A percentile compares a stretch with the other conserved stretches of the same genome.
Conservation (phyloP, 2,888 invertebrate species). For the Lithophane socia region DNA sequence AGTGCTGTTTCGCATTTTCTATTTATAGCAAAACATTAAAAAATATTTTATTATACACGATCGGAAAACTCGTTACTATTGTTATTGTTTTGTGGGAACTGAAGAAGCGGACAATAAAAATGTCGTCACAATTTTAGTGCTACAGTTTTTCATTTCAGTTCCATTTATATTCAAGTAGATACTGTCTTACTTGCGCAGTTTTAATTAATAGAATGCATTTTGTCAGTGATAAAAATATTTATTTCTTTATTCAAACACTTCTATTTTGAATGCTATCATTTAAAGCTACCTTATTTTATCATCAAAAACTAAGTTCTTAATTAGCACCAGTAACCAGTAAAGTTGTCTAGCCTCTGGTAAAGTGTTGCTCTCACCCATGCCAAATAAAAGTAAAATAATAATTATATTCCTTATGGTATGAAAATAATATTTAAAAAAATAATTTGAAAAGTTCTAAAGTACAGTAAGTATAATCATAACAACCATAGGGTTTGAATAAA, state of each 20-base stretch:
- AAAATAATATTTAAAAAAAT: background rate
- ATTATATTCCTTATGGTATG: too few species aligned
- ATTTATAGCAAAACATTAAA: conserved; percentile 31
- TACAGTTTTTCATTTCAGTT: background rate
- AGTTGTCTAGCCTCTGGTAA: background rate
- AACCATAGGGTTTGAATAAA: background rate
- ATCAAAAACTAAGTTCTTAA: background rate
- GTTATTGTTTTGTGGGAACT: conserved; percentile 20
- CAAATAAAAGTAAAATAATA: background rate
- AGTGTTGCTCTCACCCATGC: background rate
- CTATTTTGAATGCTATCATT: background rate
- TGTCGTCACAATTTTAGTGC: background rate
- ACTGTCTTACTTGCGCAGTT: too few species aligned
- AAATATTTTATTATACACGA: conserved; percentile 15
- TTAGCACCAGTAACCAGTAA: background rate
- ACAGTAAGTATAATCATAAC: too few species aligned
- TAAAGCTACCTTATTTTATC: background rate
- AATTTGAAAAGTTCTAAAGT: background rate
- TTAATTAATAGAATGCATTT: background rate
- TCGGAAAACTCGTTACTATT: background rate
- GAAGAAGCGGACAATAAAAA: background rate
- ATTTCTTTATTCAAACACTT: background rate
- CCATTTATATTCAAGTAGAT: background rate
- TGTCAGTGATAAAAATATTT: background rate
- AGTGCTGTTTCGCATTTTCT: conserved; percentile 64